A percentile compares a stretch with the other conserved stretches of the same genome.
These are phyloP conservation scores for Yponomeuta sedellus DNA, from an alignment of 2,888 invertebrate species.

Conservation along the genomic window DNA sequence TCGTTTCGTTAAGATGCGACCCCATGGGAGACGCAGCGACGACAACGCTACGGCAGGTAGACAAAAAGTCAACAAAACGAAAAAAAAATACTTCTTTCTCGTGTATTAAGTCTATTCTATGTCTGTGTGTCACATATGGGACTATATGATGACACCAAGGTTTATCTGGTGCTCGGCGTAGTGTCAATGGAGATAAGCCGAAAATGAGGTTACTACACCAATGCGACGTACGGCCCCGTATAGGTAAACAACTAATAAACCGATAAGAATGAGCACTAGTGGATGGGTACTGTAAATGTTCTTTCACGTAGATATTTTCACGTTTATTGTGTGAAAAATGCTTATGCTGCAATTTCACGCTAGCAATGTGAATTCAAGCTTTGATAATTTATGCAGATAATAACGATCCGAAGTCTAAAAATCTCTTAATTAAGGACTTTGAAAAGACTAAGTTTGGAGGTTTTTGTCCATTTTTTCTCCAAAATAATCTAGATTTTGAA, in stretches of 20 bases:
- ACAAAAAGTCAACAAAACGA: conserved; percentile 24
- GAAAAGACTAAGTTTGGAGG: too few relatives aligned
- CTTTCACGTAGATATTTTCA: too few relatives aligned
- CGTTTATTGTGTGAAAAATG: too few relatives aligned
- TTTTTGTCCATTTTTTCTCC: too few relatives aligned
- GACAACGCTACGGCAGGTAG: conserved; percentile 42
- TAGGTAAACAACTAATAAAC: not conserved
- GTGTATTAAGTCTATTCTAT: not conserved
- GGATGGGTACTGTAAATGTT: not conserved
- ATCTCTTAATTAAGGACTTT: too few relatives aligned
- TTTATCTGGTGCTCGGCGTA: not conserved
- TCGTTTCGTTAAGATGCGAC: conserved; percentile 48
- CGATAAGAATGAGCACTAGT: not conserved
- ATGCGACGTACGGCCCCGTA: not conserved
- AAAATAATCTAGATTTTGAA: too few relatives aligned
- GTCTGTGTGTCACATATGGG: not conserved
- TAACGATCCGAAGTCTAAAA: too few relatives aligned
- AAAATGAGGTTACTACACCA: not conserved
- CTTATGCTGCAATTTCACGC: too few relatives aligned
- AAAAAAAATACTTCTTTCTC: not conserved
- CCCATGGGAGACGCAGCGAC: conserved; percentile 36
- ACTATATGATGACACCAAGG: too few relatives aligned
- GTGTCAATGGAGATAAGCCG: conserved; percentile 2
- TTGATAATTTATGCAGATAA: too few relatives aligned
- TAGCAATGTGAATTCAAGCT: too few relatives aligned